Conservation (phyloP, 2,113 vertebrate genomes). For the Callorhinus ursinus region DNA sequence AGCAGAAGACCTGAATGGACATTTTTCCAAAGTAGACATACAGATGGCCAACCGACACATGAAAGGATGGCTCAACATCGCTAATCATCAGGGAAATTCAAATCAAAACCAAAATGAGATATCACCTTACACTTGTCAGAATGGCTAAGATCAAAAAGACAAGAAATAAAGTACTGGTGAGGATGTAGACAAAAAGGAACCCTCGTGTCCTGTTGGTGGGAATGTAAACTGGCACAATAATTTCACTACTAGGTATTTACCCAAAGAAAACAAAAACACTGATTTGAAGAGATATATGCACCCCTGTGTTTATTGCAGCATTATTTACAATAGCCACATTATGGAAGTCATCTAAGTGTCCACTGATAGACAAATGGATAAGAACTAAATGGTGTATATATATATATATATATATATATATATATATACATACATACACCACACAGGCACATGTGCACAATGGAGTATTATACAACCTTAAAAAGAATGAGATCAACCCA, state of each 20-base stretch:
- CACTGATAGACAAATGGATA: not conserved
- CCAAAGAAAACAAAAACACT: not conserved
- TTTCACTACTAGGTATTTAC: not conserved
- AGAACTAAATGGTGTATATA: not conserved
- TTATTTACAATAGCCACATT: not conserved
- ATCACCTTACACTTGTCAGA: not conserved
- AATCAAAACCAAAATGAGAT: not conserved
- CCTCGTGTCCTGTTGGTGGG: not conserved
- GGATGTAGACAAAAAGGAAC: not conserved
- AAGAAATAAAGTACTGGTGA: not conserved
- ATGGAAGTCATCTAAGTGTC: not conserved
- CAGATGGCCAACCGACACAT: not conserved
- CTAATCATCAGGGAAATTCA: not conserved
- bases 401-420: not conserved
- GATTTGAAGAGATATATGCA: not conserved
- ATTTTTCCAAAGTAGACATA: not conserved
- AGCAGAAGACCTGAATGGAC: not conserved
- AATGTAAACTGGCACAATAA: not conserved
- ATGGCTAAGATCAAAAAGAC: not conserved
- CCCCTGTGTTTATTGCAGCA: not conserved
- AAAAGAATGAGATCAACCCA: not conserved
- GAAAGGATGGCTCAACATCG: not conserved
- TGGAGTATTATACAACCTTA: not conserved
- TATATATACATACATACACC: not conserved
- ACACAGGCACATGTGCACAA: not conserved